Base-by-base conservation (phyloP, 1,140 invertebrate genomes). In the Sycophila sp. region DNA sequence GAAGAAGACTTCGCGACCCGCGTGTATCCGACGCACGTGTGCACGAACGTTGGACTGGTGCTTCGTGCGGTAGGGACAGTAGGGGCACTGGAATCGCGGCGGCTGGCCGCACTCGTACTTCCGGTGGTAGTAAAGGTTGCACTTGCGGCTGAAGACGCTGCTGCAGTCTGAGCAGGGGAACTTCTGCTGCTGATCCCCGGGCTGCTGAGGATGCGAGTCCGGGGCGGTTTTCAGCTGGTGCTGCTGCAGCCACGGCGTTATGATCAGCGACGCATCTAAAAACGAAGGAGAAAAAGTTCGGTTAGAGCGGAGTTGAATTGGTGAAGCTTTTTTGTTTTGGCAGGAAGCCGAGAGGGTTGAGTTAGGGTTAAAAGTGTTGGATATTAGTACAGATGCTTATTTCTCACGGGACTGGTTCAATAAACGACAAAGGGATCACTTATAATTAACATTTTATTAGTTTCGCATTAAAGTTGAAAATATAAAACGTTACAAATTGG, bases 101-200 rank as follows among this genome's bases (percentile, higher is more conserved):
- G 28, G 38, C 6, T 68, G 30, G 26, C 65, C 53, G 11, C 65
- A 68, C 15, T 68, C 55, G n/a, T 34, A 56, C 10, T 59, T 58
- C 10, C 34, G 49, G 10, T 55, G 11, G 91, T 88, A 2, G 90
- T 86, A 66, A 82, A 92, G 36, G 36, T 87, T 87, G 58, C 82
- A 81, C 69, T 85, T 86, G 60, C 87, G 83, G 51, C 84, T 85
- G 73, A 86, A 88, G 56, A 83, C 82, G 76, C 83, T 82, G 30
- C 77, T 80, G 70, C 88, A 89, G 45, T 82, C 81, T 8, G 79
- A 79, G 71, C 88, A 89, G 4, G 62, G 47, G 17, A 64, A 64
- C 5, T 28, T 24, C 22, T 60, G 19, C 42, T 7, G 8, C 13
- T 47, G 42, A 24, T 47, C 42, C n/a, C n/a, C n/a, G 17, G 19